phyloP scores from a whole-genome alignment of 2,888 invertebrate genomes.

The Xestia rhomboidea region DNA sequence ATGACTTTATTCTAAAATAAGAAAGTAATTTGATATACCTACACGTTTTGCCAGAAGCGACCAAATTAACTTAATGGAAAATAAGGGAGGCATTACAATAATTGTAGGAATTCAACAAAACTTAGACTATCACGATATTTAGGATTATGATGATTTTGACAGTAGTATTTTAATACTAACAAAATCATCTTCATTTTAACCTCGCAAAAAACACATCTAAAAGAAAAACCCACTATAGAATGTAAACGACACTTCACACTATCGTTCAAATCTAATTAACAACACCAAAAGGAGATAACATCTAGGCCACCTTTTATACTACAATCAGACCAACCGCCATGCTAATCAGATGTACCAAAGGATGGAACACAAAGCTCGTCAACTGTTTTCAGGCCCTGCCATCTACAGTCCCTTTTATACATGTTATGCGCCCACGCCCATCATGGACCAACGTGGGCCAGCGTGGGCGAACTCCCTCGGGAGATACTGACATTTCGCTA shows the following conservation, averaged over 20 bases:
- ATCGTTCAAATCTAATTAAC: constrained; percentile 44
- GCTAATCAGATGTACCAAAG: constrained; percentile 43
- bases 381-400: constrained; percentile 34
- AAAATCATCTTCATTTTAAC: background rate
- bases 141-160: background rate
- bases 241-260: constrained; percentile 29
- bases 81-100: background rate
- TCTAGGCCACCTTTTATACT: constrained; percentile 18
- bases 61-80: background rate
- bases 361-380: constrained; percentile 43
- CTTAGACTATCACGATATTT: background rate
- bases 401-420: constrained; percentile 29
- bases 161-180: background rate
- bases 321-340: constrained; percentile 9
- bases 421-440: constrained; percentile 46
- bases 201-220: background rate
- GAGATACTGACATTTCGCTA: constrained; percentile 53
- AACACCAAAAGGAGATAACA: constrained; percentile 28
- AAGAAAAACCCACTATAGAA: background rate
- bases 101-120: background rate
- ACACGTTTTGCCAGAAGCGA: background rate
- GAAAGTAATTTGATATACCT: background rate
- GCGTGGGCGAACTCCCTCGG: constrained; percentile 54
- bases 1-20: background rate
- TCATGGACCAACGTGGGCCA: background rate